These are phyloP conservation scores for Erethizon dorsatum DNA, from an alignment of 2,797 vertebrate species.

Conservation along the genomic window DNA sequence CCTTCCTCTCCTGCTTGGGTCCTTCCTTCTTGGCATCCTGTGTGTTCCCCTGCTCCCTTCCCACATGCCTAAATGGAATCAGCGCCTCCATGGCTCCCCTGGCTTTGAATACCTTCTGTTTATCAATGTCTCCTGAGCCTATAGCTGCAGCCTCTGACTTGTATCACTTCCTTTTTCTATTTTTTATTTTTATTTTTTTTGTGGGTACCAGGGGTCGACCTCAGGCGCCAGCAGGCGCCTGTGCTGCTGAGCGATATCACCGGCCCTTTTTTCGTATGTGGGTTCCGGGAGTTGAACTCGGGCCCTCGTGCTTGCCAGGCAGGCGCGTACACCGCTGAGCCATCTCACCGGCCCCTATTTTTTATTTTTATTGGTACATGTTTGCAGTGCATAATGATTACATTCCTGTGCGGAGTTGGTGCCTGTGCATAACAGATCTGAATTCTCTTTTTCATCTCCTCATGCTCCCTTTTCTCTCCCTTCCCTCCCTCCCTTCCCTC, in stretches of 20 bases:
- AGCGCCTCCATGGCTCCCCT: background rate
- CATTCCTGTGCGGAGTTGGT: background rate
- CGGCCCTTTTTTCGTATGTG: too few relatives aligned
- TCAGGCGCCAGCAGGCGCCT: too few relatives aligned
- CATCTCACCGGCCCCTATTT: too few relatives aligned
- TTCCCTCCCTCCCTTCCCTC: background rate
- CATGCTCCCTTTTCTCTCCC: background rate
- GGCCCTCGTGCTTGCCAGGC: too few relatives aligned
- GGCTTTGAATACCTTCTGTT: background rate
- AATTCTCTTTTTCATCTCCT: background rate
- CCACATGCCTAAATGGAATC: background rate
- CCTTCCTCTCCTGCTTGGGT: background rate
- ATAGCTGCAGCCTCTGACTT: background rate
- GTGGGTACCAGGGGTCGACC: too few relatives aligned
- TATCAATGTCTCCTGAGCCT: background rate
- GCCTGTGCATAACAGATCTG: background rate
- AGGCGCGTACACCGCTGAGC: too few relatives aligned
- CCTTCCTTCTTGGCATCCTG: background rate
- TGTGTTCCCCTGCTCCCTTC: background rate
- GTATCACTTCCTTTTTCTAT: background rate
- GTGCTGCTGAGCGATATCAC: too few relatives aligned
- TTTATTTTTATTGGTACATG: background rate
- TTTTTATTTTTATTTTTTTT: background rate
- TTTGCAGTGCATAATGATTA: background rate
- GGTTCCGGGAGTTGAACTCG: too few relatives aligned